phyloP scores from a whole-genome alignment of 2,888 invertebrate genomes.

The Pandemis cinnamomeana region DNA sequence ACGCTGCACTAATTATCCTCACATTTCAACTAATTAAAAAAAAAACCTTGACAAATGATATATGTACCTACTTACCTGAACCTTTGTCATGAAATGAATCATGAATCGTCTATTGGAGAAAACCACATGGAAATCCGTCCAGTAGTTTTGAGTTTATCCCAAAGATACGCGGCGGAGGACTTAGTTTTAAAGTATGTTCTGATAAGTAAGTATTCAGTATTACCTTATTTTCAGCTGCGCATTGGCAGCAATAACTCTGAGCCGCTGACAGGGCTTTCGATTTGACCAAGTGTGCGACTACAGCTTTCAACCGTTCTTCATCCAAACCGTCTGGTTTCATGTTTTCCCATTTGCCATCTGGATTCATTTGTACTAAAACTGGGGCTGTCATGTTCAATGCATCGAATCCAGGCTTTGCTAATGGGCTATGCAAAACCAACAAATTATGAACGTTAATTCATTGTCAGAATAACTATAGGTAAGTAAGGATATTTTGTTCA shows the following conservation, averaged over 20 bases:
- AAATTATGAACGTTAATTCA: not conserved
- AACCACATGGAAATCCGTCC: no score
- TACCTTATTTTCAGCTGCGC: constrained; percentile 64
- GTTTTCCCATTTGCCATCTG: constrained; percentile 72
- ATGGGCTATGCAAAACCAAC: constrained; percentile 53
- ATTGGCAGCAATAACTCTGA: constrained; percentile 72
- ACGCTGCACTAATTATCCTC: no score
- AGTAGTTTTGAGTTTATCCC: no score
- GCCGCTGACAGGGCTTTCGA: constrained; percentile 68
- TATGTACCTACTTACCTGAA: no score
- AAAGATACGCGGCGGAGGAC: no score
- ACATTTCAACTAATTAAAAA: no score
- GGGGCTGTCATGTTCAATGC: constrained; percentile 61
- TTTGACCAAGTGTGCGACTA: constrained; percentile 66
- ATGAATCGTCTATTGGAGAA: no score
- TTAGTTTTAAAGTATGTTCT: no score
- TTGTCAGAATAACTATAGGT: no score
- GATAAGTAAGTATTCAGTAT: not conserved
- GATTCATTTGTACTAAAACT: constrained; percentile 70
- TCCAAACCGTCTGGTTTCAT: constrained; percentile 63
- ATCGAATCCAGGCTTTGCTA: constrained; percentile 64
- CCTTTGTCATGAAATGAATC: no score
- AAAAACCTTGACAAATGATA: no score
- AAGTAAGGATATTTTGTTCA: no score
- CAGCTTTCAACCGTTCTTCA: constrained; percentile 63